Evolutionary conservation across 2,797 vertebrate species (phyloP), one percentile per base, ranked within the genome.

Genomic region (Anguilla anguilla): DNA sequence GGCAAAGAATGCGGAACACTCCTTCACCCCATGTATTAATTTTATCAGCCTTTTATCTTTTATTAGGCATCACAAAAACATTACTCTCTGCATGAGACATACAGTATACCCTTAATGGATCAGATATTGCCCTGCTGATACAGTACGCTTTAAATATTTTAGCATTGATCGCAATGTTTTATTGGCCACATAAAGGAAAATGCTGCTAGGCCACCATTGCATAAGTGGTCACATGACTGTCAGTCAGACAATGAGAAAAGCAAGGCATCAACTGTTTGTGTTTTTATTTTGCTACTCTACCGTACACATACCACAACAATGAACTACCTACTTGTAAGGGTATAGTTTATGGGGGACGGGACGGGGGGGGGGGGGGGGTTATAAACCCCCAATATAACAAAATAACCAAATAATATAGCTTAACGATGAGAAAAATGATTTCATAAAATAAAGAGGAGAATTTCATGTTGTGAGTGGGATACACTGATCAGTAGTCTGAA

Each of bases 1-100:
- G 51, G 25, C 82, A 61, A 15, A 53, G 35, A 59, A 46, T 13
- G 25, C 22, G 49, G 43, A 22, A 69, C 17, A 87, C 3, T 10
- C 61, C 85, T 51, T 51, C 53, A 39, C 72, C 59, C 72, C 67
- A 87, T 85, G 59, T 86, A 81, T 86, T 74, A 82, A 89, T 84
- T 85, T 67, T 17, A 57, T 57, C 55, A 57, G 55, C 55, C 15
- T 57, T 57, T 57, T 57, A 57, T 19, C 55, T 57, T 57, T 57
- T 57, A 57, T 57, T 57, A 15, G 55, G 55, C 55, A 57, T 57
- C 13, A 57, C 13, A 57, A 57, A 57, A 57, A 19, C 55, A 57
- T 57, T 57, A 79, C 64, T 9, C 17, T 64, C 61, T 28, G n/a
- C 17, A 49, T n/a, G 35, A 67, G 6, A 28, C 64, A 67, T 28